Conservation (phyloP, 2,113 vertebrate genomes). For the Cyprinus carpio region DNA sequence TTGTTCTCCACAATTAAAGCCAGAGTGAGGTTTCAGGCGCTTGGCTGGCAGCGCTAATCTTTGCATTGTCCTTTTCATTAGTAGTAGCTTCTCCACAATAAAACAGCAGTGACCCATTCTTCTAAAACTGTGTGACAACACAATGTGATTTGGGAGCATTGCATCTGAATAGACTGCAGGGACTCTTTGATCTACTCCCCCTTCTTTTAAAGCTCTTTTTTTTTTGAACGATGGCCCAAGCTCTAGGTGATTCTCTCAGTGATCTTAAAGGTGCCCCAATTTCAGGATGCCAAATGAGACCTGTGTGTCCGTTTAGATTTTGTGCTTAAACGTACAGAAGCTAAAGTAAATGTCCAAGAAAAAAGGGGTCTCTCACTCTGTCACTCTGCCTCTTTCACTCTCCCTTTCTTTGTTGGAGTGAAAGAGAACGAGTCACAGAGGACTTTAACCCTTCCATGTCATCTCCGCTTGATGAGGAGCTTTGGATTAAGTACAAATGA, state of each 20-base stretch:
- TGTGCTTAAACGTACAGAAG: slow-evolving; percentile 23
- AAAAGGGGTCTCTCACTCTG: slow-evolving; percentile 25
- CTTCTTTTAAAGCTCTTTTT: slow-evolving; percentile 29
- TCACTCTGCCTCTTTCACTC: not conserved
- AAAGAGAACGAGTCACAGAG: slow-evolving; percentile 29
- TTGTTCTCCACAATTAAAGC: slow-evolving; percentile 85
- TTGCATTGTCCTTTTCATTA: slow-evolving; percentile 85
- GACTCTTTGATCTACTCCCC: slow-evolving; percentile 83
- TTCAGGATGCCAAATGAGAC: slow-evolving; percentile 64
- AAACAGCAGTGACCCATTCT: slow-evolving; percentile 81
- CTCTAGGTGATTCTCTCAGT: slow-evolving; percentile 66
- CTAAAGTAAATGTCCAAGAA: slow-evolving; percentile 28
- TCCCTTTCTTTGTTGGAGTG: slow-evolving; percentile 25
- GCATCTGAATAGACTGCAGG: slow-evolving; percentile 80
- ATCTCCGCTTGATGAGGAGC: slow-evolving; percentile 57
- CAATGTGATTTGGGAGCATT: slow-evolving; percentile 80
- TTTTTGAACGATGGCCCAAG: slow-evolving; percentile 66
- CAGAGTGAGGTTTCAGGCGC: slow-evolving; percentile 80
- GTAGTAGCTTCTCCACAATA: slow-evolving; percentile 81
- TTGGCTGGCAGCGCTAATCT: slow-evolving; percentile 85
- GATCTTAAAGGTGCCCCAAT: slow-evolving; percentile 53
- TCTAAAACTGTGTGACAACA: slow-evolving; percentile 75
- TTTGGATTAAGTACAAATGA: slow-evolving; percentile 71
- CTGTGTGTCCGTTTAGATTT: slow-evolving; percentile 53
- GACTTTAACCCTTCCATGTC: slow-evolving; percentile 66